These are phyloP conservation scores for human DNA, from an alignment of 2,113 vertebrate species.

Conservation along the genomic window DNA sequence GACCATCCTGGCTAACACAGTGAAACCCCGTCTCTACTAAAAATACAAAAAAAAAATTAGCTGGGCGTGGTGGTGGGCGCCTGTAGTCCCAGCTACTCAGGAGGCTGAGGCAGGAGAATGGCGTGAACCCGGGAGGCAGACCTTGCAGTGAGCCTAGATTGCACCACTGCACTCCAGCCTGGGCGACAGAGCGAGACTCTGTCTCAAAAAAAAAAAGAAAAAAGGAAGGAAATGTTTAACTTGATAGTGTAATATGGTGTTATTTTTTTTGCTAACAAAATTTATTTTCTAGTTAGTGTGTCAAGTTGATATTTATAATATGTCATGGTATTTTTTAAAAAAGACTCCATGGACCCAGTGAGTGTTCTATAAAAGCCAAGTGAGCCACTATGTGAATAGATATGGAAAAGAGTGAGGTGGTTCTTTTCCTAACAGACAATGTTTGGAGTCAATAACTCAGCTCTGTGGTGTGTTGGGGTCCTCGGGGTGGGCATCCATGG, in stretches of 20 bases:
- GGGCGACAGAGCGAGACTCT: no score
- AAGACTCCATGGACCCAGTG: background rate
- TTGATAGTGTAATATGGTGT: background rate
- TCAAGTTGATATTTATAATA: background rate
- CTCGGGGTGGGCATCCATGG: background rate
- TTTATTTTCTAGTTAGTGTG: background rate
- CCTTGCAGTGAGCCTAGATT: no score
- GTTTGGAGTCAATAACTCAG: background rate
- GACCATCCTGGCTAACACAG: no score
- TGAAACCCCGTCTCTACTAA: no score
- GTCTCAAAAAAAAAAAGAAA: background rate
- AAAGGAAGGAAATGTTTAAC: background rate
- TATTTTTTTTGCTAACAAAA: slow-evolving; percentile 2
- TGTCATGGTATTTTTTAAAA: background rate
- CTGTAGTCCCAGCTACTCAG: no score
- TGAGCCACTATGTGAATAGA: background rate
- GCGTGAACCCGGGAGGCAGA: no score
- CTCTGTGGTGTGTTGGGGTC: background rate
- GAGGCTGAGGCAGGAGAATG: no score
- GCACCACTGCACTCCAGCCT: no score
- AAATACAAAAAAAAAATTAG: no score
- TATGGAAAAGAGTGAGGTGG: background rate
- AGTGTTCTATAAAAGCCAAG: background rate
- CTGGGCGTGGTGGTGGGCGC: accelerated
- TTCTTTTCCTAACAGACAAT: background rate